These are phyloP conservation scores for Galago senegalensis DNA, from an alignment of 2,797 vertebrate genomes.

Conservation along the genomic window DNA sequence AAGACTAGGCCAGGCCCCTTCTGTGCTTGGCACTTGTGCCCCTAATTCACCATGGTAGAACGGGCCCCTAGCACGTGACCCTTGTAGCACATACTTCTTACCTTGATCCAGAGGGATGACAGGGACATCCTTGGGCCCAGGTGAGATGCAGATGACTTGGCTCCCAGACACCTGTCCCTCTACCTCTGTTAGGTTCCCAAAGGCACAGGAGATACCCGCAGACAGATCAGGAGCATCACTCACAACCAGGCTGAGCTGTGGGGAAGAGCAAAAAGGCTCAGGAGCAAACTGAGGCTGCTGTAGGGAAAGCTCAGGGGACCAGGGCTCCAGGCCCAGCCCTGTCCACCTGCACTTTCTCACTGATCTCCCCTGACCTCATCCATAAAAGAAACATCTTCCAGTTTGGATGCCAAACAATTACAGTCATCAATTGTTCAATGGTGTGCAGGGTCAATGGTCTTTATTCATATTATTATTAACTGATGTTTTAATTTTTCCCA, in stretches of 20 bases:
- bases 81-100: constrained; percentile 78
- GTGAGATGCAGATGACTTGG: constrained; percentile 96
- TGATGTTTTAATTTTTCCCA: constrained; percentile 28
- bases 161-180: constrained; percentile 95
- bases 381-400: neutral
- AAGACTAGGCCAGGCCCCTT: neutral
- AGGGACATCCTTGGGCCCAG: constrained; percentile 95
- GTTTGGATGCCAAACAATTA: neutral
- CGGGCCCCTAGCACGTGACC: neutral
- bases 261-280: constrained; percentile 35
- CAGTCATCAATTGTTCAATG: neutral
- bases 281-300: neutral
- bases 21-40: neutral
- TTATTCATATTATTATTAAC: constrained; percentile 20
- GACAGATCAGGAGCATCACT: constrained; percentile 96
- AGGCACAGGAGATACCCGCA: constrained; percentile 95
- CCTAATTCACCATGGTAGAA: fast-evolving
- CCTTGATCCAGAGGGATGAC: constrained; percentile 97
- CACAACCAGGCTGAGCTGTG: constrained; percentile 95
- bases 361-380: neutral
- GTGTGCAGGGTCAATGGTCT: neutral
- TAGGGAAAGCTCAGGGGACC: neutral
- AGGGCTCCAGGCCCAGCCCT: neutral
- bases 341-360: neutral
- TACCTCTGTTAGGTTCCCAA: constrained; percentile 97